Evolutionary conservation across 2,797 vertebrate species (phyloP).

Genomic region (Neoniphon sammara): DNA sequence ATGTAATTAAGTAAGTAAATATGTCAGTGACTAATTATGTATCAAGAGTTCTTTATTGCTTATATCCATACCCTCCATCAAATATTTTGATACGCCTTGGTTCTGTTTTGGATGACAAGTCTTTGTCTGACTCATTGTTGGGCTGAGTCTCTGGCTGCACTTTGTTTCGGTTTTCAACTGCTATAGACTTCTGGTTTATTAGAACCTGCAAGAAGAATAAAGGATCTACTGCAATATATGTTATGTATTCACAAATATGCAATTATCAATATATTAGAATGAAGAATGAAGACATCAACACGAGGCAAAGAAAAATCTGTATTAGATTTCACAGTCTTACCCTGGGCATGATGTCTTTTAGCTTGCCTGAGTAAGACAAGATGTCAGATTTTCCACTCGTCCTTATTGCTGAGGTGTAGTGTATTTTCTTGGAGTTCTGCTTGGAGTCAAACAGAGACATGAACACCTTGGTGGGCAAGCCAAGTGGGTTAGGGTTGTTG

Average conservation of each 20-base stretch:
- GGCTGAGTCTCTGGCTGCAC: slow-evolving; percentile 86
- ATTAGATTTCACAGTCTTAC: slow-evolving; percentile 73
- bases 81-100: slow-evolving; percentile 98
- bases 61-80: slow-evolving; percentile 93
- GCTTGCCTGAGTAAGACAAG: slow-evolving; percentile 94
- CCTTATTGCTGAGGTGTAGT: slow-evolving; percentile 92
- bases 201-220: slow-evolving; percentile 77
- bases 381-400: slow-evolving; percentile 89
- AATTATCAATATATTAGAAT: slow-evolving; percentile 8
- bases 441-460: slow-evolving; percentile 97
- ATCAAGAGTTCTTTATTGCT: not conserved
- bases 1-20: not conserved
- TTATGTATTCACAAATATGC: not conserved
- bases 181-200: slow-evolving; percentile 83
- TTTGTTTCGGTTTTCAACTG: slow-evolving; percentile 88
- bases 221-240: not conserved
- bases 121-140: slow-evolving; percentile 92
- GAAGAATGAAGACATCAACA: not conserved
- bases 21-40: not conserved
- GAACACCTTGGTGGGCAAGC: slow-evolving; percentile 94
- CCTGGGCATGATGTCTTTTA: slow-evolving; percentile 91
- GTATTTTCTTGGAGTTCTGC: slow-evolving; percentile 91
- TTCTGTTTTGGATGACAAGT: slow-evolving; percentile 88
- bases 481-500: slow-evolving; percentile 92
- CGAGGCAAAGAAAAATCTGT: not conserved